Evolutionary conservation across 2,888 invertebrate species (phyloP).

Genomic region (Brachynemurus nebulosus): DNA sequence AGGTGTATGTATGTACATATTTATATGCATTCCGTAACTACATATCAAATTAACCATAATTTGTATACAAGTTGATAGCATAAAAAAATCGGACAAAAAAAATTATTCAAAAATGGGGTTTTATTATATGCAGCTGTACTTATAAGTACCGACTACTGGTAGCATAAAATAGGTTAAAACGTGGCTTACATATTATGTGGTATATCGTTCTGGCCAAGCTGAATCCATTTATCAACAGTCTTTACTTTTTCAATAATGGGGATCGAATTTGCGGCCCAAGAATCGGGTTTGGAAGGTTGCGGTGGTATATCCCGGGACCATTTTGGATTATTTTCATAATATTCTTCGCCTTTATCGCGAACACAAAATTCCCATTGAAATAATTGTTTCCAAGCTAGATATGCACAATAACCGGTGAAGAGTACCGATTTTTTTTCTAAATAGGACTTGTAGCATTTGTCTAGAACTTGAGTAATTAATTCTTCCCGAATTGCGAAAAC

Average conservation of each 20-base stretch:
- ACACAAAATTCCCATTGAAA: constrained; percentile 13
- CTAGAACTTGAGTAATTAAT: constrained; percentile 10
- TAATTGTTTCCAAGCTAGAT: constrained; percentile 12
- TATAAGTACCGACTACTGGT: too few relatives aligned
- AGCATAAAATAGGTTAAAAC: too few relatives aligned
- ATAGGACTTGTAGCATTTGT: constrained; percentile 11
- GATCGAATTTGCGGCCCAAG: constrained; percentile 13
- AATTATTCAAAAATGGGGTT: too few relatives aligned
- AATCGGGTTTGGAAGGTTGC: constrained; percentile 13
- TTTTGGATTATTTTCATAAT: constrained; percentile 9
- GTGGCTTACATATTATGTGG: too few relatives aligned
- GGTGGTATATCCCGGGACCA: constrained; percentile 13
- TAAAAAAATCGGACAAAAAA: too few relatives aligned
- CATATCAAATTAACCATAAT: too few relatives aligned
- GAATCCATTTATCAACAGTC: not conserved
- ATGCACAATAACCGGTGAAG: constrained; percentile 12
- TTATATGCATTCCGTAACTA: too few relatives aligned
- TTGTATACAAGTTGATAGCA: too few relatives aligned
- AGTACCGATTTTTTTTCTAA: constrained; percentile 10
- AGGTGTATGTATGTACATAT: too few relatives aligned
- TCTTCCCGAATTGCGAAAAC: constrained; percentile 12
- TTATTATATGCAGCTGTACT: too few relatives aligned
- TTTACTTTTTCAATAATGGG: not conserved
- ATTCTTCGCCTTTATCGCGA: constrained; percentile 11
- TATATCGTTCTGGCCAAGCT: not conserved